phyloP scores from a whole-genome alignment of 2,888 invertebrate genomes.

The Matsumyia berberina region DNA sequence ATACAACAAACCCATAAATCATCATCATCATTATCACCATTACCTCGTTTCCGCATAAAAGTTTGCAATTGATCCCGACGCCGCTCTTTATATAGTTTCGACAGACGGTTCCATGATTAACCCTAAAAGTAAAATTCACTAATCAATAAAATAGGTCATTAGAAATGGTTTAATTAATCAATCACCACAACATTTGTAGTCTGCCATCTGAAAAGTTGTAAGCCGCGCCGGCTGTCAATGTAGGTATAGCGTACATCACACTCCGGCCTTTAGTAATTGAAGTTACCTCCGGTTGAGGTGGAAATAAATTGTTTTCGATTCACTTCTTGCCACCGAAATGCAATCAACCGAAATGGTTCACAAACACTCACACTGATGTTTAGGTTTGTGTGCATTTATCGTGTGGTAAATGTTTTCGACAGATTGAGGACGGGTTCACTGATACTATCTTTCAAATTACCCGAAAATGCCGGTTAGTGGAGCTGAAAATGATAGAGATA shows the following conservation, averaged over 20 bases:
- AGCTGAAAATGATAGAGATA: no score
- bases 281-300: conserved; percentile 55
- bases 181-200: conserved; percentile 63
- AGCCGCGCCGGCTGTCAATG: conserved; percentile 1
- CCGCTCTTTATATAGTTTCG: conserved; percentile 24
- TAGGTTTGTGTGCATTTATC: background rate
- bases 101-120: conserved; percentile 35
- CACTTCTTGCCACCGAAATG: conserved; percentile 68
- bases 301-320: conserved; percentile 72
- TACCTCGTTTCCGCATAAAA: background rate
- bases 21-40: background rate
- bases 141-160: conserved; percentile 62
- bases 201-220: conserved; percentile 19
- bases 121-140: conserved; percentile 34
- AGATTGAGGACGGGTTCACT: no score
- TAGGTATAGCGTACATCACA: conserved; percentile 31
- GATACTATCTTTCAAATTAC: no score
- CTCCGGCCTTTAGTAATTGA: conserved; percentile 55
- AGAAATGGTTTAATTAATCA: conserved; percentile 71
- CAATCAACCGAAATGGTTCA: conserved; percentile 56
- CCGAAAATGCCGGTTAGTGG: no score
- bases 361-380: background rate
- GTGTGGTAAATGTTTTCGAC: conserved; percentile 9
- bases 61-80: background rate
- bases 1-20: background rate